Base-by-base conservation (phyloP, 1,140 invertebrate genomes). In the Dendrolimus punctatus region DNA sequence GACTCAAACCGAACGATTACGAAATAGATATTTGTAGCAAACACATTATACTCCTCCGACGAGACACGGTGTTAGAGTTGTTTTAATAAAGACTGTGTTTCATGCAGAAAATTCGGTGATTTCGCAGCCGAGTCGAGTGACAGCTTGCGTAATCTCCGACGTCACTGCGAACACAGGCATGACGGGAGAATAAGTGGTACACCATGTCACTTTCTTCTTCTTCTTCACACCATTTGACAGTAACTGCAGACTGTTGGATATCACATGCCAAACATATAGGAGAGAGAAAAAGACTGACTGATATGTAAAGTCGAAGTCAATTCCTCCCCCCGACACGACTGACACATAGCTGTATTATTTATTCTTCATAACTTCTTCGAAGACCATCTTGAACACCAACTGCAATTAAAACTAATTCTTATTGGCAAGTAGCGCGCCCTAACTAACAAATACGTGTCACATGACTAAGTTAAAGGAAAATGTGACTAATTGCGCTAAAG, bases 281-380 rank as follows among this genome's bases (percentile, higher is more conserved):
- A 85, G 82, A 85, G 82, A 85, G 82, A 85, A 85, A 85, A 85
- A 85, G 82, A 85, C 82, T 85, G 82, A 85, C 82, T 85, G 64
- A 70, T 76, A 66, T 42, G 7, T 44, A 49, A 55, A 83, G 80
- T 64, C 76, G 39, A 23, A 73, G 82, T 76, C 82, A 52, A 71
- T 76, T 77, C 61, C 82, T 85, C 80, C 66, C 79, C 60, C 82
- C 82, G 68, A 82, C 73, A 82, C 73, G 68, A 68, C 69, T 66
- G 68, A 78, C 82, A 82, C 62, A 53, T 51, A 47, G 55, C 45
- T 56, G 49, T 74, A 82, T n/a, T n/a, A n/a, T n/a, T n/a, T 82
- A 75, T 60, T 66, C 58, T 74, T 80, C 64, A 56, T 49, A 50
- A 68, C 64, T 58, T 65, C 60, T 54, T 70, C 51, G n/a, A 57